Evolutionary conservation across 2,888 invertebrate species (phyloP), one percentile per base, ranked within the genome.

Genomic region (Steinernema carpocapsae): DNA sequence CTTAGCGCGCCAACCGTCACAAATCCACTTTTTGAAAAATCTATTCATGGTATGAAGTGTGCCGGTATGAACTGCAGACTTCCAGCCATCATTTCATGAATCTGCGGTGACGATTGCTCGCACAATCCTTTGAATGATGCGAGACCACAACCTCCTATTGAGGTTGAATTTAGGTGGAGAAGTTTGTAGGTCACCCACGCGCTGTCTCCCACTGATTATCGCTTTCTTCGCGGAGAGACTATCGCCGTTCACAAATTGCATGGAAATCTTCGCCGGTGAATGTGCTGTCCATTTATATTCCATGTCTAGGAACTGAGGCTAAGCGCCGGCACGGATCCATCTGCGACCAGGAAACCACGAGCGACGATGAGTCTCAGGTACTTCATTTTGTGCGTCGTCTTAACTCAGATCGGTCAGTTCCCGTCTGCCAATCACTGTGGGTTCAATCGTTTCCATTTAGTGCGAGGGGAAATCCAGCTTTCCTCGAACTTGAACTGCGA

Each of bases 401-500:
- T 48, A 19, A 19, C 14, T 29, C 29, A 64, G 7, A 32, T 37
- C 1, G 64, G 64, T 64, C 3, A 2, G 56, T 37, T 17, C 12
- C 32, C 29, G 3, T 2, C 24, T 14, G 17, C 26, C 26, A 22
- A 3, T 24, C 56, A 14, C 3, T 26, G 56, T 22, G 22, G 22
- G 3, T 4, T 4, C 22, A 14, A 22, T 26, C 6, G 56, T 26
- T 48, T 7, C 4, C 3, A 19, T 56, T 64, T 17, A 64, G 64
- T 32, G 64, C 32, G 29, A 14, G 14, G 4, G 1, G 64, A 84
- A 74, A 83, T 85, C 14, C 77, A 74, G 0, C 26, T 80, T 0
- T 84, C 85, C 0, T 76, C 80, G n/a, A 82, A 86, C 71, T 71
- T 86, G 56, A 84, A 86, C 45, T 86, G 86, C 70, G 82, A 84